Evolutionary conservation across 2,888 invertebrate species (phyloP), one percentile per base, ranked within the genome.

Genomic region (Campoplex capitator): DNA sequence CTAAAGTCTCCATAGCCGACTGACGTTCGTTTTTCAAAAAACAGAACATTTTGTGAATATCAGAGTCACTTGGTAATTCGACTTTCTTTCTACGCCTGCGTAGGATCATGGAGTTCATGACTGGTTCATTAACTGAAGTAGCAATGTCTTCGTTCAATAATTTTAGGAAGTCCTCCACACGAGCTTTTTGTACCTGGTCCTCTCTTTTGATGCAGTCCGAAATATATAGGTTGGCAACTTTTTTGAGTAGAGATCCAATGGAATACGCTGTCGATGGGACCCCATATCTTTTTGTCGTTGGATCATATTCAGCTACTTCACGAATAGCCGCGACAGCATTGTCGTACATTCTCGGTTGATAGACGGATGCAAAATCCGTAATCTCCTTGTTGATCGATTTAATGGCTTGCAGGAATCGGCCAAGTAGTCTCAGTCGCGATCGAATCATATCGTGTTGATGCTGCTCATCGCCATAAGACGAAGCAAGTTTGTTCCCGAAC

Each of bases 391-490:
- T 79, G 3, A 84, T 48, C 1, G 8, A 13, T 58, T 80, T 80
- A 13, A 79, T 54, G 48, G 71, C 74, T 6, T 11, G 3, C 48
- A 79, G 71, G 58, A 84, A 76, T 35, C 85, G 68, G 18, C 71
- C 84, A 3, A 86, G 54, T 11, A 84, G 35, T 42, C 85, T n/a
- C 45, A 87, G 58, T 42, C 84, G 65, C 3, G 80, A 1, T 8
- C 88, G 73, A 32, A 88, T 84, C 84, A 85, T 83, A 7, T 88
- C 87, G 35, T 83, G 80, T 28, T 88, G 83, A 42, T 85, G 88
- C 9, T 74, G 51, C 2, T 71, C 32, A 23, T 28, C 42, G 8
- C 74, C 77, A 56, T 88, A 83, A 65, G 81, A 77, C 7, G 35
- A 48, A 48, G 8, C 65, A 18, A 82, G 38, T 73, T 82, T 74